Base-by-base conservation (phyloP, 2,797 vertebrate species). In the Acropternis orthonyx region DNA sequence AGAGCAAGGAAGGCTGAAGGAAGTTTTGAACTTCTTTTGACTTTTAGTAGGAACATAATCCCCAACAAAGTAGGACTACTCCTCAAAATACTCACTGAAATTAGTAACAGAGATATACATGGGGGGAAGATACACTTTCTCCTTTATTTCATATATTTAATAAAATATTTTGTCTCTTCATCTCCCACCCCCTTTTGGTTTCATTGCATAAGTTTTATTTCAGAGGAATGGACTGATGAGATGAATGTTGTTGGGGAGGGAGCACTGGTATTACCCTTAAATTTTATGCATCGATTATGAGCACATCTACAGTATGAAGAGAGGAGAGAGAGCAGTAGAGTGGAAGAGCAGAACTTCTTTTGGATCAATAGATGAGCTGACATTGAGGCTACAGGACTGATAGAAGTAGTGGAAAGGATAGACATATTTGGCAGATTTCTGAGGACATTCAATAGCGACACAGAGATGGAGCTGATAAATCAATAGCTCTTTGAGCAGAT, bases 291-390 rank as follows among this genome's bases (percentile, higher is more conserved):
- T 41, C 87, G 87, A 71, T 92, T 93, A 76, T 7, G 10, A 87
- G 58, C 6, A 6, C 68, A 71, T 88, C 63, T 90, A 6, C 69
- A 61, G 56, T 63, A 49, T 10, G 78, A 87, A 83, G 59, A 49
- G 39, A 75, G 58, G 91, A 92, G 91, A 56, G 88, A 27, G 67
- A 94, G 73, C 51, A 93, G 81, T 59, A 91, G 94, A 87, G 85
- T 94, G 89, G 95, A 96, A 97, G 89, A 93, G 72, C 95, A 92
- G 93, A 93, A 74, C 73, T 85, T 81, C 58, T 71, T 84, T 95
- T 28, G 71, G 75, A 95, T 96, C 93, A 90, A 96, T 97, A 96
- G 93, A 95, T 41, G 87, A 97, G 91, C 86, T 97, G 96, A 95
- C 95, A 84, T 87, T 92, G 88, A 86, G 84, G 92, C 96, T 86